These are phyloP conservation scores for Eretmocerus hayati DNA, from an alignment of 2,888 invertebrate species.

Conservation along the genomic window DNA sequence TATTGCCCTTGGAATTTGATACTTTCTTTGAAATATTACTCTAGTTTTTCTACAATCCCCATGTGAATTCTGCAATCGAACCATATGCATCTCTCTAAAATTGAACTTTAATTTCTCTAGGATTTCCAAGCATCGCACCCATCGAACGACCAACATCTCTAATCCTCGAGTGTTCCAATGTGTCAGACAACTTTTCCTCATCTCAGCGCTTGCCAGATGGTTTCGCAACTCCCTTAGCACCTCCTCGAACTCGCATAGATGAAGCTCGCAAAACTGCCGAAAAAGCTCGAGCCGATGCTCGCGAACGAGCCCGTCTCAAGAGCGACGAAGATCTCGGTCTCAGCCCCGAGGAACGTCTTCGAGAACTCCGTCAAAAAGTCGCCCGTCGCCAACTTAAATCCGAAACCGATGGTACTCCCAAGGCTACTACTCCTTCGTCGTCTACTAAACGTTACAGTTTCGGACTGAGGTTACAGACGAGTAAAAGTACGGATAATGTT, in stretches of 20 bases:
- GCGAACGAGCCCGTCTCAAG: constrained; percentile 60
- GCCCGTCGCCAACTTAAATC: constrained; percentile 35
- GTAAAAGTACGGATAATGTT: constrained; percentile 44
- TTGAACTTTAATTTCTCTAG: too few relatives aligned
- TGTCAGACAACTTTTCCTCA: too few relatives aligned
- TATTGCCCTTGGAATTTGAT: too few relatives aligned
- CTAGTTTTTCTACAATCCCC: too few relatives aligned
- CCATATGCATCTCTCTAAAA: too few relatives aligned
- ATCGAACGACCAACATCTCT: too few relatives aligned
- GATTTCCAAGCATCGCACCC: too few relatives aligned
- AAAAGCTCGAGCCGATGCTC: constrained; percentile 57
- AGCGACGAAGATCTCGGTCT: constrained; percentile 68
- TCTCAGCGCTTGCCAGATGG: too few relatives aligned
- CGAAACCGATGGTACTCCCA: constrained; percentile 27
- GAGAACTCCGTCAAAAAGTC: constrained; percentile 50
- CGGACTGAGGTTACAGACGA: constrained; percentile 36
- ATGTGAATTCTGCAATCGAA: too few relatives aligned
- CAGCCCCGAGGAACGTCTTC: constrained; percentile 62
- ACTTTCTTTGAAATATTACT: too few relatives aligned
- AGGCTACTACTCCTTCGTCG: constrained; percentile 27
- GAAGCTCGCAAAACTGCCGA: constrained; percentile 50
- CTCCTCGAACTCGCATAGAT: constrained; percentile 49
- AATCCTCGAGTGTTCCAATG: too few relatives aligned
- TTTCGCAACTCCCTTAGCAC: constrained; percentile 51
- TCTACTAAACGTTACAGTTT: constrained; percentile 33